These are phyloP conservation scores for Spheniscus mendiculus DNA, from an alignment of 2,113 vertebrate genomes.

Conservation along the genomic window DNA sequence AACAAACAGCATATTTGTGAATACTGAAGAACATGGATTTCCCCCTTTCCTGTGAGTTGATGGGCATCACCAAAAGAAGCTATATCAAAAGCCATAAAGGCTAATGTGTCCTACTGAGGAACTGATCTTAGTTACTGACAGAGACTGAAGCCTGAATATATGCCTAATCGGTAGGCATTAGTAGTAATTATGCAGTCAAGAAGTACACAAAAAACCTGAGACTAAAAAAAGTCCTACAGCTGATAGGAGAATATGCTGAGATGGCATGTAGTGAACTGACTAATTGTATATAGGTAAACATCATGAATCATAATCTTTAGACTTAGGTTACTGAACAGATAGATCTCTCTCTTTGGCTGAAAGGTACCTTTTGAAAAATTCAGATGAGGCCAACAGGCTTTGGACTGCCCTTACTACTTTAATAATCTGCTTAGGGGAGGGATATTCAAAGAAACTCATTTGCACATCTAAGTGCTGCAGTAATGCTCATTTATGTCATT, in stretches of 20 bases:
- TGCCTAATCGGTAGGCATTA: background rate
- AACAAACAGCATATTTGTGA: background rate
- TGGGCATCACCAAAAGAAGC: background rate
- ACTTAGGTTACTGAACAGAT: background rate
- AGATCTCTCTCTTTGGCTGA: background rate
- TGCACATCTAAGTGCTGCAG: background rate
- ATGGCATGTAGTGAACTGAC: background rate
- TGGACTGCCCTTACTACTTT: background rate
- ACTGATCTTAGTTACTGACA: background rate
- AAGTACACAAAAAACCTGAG: background rate
- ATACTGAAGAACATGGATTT: background rate
- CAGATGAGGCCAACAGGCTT: background rate
- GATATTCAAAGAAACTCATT: background rate
- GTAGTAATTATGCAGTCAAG: background rate
- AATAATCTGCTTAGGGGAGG: background rate
- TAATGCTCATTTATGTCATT: background rate
- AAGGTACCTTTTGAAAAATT: background rate
- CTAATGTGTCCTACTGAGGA: fast-evolving
- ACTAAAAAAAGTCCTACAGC: background rate
- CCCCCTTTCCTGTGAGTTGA: background rate
- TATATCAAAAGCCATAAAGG: background rate
- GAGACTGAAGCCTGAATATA: background rate
- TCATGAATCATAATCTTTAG: background rate
- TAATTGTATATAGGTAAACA: background rate
- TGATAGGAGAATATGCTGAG: background rate